Conservation (phyloP, 2,888 invertebrate genomes). For the Drosophila monieri region DNA sequence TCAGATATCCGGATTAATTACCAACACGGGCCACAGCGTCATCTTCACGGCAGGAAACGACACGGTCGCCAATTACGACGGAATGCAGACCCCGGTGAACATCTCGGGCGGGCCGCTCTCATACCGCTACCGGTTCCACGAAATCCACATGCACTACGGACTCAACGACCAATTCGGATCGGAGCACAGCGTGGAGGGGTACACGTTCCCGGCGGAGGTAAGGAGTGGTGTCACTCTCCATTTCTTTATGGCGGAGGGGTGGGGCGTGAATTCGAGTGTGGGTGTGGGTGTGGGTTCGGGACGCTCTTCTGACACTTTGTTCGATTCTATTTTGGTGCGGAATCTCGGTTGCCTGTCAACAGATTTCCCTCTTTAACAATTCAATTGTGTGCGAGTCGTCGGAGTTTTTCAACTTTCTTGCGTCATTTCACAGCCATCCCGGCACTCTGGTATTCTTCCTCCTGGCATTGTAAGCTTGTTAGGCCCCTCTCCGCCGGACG, state of each 20-base stretch:
- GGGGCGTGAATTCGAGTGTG: constrained; percentile 1
- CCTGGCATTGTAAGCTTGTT: constrained; percentile 62
- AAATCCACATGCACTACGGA: constrained; percentile 97
- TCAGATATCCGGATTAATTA: constrained; percentile 94
- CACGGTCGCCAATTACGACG: constrained; percentile 85
- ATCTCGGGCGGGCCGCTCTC: constrained; percentile 98
- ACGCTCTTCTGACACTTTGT: constrained; percentile 40
- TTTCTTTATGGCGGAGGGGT: constrained; percentile 18
- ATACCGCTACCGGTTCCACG: constrained; percentile 97
- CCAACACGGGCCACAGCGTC: constrained; percentile 97
- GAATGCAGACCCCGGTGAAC: constrained; percentile 89
- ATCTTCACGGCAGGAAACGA: constrained; percentile 95
- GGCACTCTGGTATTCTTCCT: constrained; percentile 23
- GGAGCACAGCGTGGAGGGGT: constrained; percentile 98
- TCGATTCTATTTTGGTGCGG: constrained; percentile 30
- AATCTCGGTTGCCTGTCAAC: constrained; percentile 36
- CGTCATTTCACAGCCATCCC: constrained; percentile 43
- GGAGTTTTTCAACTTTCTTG: constrained; percentile 45
- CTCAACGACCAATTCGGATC: constrained; percentile 96
- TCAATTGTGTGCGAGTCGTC: constrained; percentile 47
- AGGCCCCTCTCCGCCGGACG: constrained; percentile 31
- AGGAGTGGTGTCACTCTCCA: constrained; percentile 78
- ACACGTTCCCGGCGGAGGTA: constrained; percentile 99
- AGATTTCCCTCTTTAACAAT: constrained; percentile 56
- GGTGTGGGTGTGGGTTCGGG: constrained; percentile 12